Percentiles rank a stretch among this genome's conserved stretches.
These are phyloP conservation scores for Oegoconia quadripuncta DNA, from an alignment of 2,888 invertebrate species.

Conservation along the genomic window DNA sequence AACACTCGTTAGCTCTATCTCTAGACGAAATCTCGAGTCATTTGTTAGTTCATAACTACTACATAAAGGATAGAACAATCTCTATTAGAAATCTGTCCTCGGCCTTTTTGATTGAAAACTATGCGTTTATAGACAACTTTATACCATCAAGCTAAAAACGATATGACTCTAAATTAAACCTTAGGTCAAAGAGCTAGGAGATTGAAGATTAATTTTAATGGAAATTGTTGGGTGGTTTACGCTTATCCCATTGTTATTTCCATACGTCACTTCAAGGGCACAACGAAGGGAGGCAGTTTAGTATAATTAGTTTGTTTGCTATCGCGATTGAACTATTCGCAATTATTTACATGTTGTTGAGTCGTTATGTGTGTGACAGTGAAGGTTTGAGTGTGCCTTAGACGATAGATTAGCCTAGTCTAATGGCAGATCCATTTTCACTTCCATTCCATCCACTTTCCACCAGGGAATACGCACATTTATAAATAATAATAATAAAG, in stretches of 20 bases:
- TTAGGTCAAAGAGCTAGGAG: not conserved
- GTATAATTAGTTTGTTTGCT: conserved; percentile 64
- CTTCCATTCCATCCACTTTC: too few species aligned
- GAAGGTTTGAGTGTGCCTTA: conserved; percentile 5
- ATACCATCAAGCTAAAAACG: not conserved
- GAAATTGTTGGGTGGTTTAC: too few species aligned
- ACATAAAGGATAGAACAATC: conserved; percentile 29
- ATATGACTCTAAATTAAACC: conserved; percentile 11
- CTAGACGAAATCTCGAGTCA: not conserved
- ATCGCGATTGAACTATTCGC: conserved; percentile 51
- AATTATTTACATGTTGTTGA: conserved; percentile 28
- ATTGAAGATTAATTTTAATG: not conserved
- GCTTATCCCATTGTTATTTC: conserved; percentile 46
- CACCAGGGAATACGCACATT: too few species aligned
- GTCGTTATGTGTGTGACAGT: conserved; percentile 24
- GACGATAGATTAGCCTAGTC: too few species aligned
- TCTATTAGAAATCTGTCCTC: conserved; percentile 44
- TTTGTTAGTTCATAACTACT: conserved; percentile 15
- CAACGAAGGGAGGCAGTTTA: conserved; percentile 45
- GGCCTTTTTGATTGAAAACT: conserved; percentile 43
- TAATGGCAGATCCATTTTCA: too few species aligned
- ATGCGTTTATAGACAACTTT: conserved; percentile 19
- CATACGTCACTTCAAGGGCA: conserved; percentile 53
- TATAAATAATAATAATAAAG: too few species aligned
- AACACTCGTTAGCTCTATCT: not conserved